Percentiles rank a stretch among this genome's conserved stretches.
These are phyloP conservation scores for Puffinus mauretanicus DNA, from an alignment of 2,113 vertebrate genomes.

Conservation along the genomic window DNA sequence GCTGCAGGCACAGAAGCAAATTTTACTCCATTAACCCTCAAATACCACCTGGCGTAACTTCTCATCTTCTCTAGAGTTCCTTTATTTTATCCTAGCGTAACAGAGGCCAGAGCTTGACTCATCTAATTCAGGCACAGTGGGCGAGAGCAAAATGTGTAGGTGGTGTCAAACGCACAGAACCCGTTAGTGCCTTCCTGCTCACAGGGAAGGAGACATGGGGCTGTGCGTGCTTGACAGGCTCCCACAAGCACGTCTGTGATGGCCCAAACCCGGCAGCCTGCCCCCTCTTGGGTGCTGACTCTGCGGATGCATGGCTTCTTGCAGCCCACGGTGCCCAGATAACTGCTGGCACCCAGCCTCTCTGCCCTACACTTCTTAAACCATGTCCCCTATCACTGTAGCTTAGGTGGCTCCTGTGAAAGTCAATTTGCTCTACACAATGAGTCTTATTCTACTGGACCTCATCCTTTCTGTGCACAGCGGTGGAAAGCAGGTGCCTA, in stretches of 20 bases:
- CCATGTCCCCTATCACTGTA: no score
- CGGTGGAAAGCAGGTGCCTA: accelerated
- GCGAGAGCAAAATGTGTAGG: not conserved
- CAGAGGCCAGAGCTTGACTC: not conserved
- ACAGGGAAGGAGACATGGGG: not conserved
- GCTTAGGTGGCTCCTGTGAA: not conserved
- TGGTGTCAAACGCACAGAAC: not conserved
- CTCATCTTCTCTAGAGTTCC: not conserved
- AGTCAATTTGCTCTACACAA: not conserved
- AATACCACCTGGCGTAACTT: slow-evolving; percentile 34
- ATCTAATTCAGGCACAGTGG: not conserved
- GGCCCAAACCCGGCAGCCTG: not conserved
- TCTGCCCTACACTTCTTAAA: not conserved
- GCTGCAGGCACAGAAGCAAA: slow-evolving; percentile 47
- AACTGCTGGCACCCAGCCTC: not conserved
- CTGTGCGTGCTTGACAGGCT: not conserved
- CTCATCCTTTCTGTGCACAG: not conserved
- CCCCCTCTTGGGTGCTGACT: not conserved
- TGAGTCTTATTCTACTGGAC: not conserved
- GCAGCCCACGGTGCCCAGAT: not conserved
- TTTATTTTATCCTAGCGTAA: not conserved
- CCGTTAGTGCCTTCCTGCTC: not conserved
- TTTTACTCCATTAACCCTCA: slow-evolving; percentile 57
- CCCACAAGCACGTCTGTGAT: not conserved
- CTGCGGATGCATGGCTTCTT: accelerated